These are phyloP conservation scores for Irena cyanogastra DNA, from an alignment of 2,113 vertebrate genomes.

Conservation along the genomic window DNA sequence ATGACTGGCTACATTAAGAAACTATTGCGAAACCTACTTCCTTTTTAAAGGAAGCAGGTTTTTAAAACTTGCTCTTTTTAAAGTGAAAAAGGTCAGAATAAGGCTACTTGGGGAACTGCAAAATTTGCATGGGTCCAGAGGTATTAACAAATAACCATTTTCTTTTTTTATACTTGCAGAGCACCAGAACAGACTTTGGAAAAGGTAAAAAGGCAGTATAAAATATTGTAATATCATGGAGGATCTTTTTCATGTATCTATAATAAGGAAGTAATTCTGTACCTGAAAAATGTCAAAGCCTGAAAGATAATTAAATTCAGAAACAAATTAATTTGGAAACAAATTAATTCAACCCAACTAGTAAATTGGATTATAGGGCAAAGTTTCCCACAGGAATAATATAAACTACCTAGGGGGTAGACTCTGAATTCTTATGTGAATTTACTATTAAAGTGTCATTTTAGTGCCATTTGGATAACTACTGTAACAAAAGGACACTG, in stretches of 20 bases:
- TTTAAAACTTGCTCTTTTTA: not conserved
- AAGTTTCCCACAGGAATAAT: not conserved
- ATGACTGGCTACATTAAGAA: not conserved
- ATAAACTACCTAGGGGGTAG: not conserved
- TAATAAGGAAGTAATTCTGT: not conserved
- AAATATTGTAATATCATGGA: not conserved
- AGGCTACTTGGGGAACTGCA: not conserved
- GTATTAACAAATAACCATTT: not conserved
- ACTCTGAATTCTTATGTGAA: not conserved
- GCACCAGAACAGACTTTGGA: not conserved
- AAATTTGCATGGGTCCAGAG: not conserved
- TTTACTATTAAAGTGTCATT: constrained; percentile 10
- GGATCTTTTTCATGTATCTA: not conserved
- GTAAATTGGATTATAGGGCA: not conserved
- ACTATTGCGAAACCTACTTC: not conserved
- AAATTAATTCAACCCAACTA: not conserved
- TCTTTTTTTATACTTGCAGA: not conserved
- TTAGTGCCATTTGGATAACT: constrained; percentile 21
- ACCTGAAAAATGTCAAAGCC: not conserved
- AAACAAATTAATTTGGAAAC: constrained; percentile 24
- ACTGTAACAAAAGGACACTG: constrained; percentile 11
- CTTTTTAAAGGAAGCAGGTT: too few species aligned
- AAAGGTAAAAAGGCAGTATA: not conserved
- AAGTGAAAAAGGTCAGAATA: not conserved
- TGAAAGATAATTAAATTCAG: not conserved